These are phyloP conservation scores for Autographa pulchrina DNA, from an alignment of 2,888 invertebrate genomes.

Conservation along the genomic window DNA sequence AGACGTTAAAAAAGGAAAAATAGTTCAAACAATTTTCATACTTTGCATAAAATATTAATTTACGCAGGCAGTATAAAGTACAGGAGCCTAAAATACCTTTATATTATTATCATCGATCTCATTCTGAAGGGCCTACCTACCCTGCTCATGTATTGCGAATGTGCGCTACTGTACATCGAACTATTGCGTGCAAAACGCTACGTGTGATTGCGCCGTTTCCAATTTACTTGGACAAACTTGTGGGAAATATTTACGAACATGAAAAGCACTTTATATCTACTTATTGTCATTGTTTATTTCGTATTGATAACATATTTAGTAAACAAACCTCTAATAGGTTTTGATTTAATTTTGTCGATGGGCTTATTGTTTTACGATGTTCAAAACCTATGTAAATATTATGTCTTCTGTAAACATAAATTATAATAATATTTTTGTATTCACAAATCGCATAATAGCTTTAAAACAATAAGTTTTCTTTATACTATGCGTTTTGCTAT, in stretches of 20 bases:
- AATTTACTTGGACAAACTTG: not conserved
- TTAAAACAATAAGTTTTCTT: not conserved
- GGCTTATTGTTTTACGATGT: not conserved
- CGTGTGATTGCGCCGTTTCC: not conserved
- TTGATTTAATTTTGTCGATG: not conserved
- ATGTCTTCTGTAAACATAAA: not conserved
- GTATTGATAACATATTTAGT: not conserved
- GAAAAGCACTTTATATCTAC: not conserved
- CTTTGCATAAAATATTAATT: not conserved
- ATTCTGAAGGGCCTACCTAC: not conserved
- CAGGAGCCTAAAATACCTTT: not conserved
- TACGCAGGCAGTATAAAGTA: not conserved
- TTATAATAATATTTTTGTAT: not conserved
- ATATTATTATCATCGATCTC: not conserved
- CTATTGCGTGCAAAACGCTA: constrained; percentile 2
- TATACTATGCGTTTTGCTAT: no score
- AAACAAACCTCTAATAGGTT: not conserved
- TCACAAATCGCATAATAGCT: not conserved
- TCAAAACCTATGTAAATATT: not conserved
- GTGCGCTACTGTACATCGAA: not conserved
- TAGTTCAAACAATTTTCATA: no score
- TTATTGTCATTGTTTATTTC: not conserved
- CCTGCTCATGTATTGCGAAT: not conserved
- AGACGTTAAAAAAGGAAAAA: no score
- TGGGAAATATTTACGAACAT: not conserved